Conservation (phyloP, 1,140 invertebrate species). For the Dryas iulia region DNA sequence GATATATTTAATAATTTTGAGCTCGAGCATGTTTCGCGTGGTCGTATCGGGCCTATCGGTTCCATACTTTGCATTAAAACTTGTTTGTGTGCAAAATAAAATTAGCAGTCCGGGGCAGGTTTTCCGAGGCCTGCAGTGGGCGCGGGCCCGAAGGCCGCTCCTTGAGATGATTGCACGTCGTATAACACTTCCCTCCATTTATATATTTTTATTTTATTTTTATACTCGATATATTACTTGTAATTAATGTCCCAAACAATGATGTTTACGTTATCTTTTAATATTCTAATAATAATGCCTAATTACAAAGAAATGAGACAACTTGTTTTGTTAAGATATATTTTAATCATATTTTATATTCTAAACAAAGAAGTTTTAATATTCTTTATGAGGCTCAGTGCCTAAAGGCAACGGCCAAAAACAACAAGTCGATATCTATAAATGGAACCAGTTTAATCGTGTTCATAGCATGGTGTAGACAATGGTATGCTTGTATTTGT, state of each 20-base stretch:
- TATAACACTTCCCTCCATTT: slow-evolving; percentile 8
- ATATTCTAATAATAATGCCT: neutral
- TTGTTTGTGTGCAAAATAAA: slow-evolving; percentile 66
- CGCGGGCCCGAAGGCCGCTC: slow-evolving; percentile 42
- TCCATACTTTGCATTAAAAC: slow-evolving; percentile 52
- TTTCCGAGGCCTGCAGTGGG: slow-evolving; percentile 58
- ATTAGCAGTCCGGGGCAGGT: slow-evolving; percentile 63
- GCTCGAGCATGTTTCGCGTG: slow-evolving; percentile 13
- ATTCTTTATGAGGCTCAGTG: slow-evolving; percentile 19
- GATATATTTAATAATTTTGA: neutral
- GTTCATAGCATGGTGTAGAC: slow-evolving; percentile 34
- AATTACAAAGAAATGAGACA: neutral
- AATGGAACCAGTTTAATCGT: slow-evolving; percentile 35
- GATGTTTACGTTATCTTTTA: neutral
- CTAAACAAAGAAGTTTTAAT: neutral
- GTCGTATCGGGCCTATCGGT: slow-evolving; percentile 32
- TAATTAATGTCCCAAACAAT: neutral
- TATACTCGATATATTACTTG: neutral
- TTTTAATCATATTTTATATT: neutral
- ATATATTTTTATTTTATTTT: neutral
- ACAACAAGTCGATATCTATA: slow-evolving; percentile 27
- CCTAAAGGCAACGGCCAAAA: slow-evolving; percentile 10
- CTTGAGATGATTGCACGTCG: slow-evolving; percentile 22
- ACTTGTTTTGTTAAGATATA: neutral
- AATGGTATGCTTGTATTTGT: slow-evolving; percentile 42